Evolutionary conservation across 2,113 vertebrate genomes (phyloP).

Genomic region (Heterocephalus glaber): DNA sequence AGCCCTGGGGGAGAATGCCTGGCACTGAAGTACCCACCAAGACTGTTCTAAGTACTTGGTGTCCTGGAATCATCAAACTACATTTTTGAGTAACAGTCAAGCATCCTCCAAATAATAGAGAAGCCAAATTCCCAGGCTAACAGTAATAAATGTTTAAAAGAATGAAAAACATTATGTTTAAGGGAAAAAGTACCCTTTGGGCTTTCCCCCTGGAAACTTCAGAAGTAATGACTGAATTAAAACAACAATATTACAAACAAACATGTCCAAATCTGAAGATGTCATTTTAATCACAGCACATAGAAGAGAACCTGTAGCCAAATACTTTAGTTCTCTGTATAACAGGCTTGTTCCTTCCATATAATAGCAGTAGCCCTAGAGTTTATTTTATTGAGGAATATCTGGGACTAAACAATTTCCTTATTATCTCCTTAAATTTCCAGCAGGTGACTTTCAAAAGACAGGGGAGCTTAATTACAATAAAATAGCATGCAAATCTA

Average conservation of each 20-base stretch:
- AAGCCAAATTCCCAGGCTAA: conserved; percentile 46
- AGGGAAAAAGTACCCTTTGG: conserved; percentile 2
- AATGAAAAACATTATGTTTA: conserved; percentile 74
- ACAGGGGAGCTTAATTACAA: conserved; percentile 41
- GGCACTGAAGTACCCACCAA: conserved; percentile 67
- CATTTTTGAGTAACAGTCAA: conserved; percentile 66
- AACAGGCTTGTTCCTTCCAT: conserved; percentile 23
- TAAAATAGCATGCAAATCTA: conserved; percentile 43
- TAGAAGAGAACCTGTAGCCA: conserved; percentile 53
- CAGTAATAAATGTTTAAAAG: conserved; percentile 62
- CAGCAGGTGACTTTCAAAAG: conserved; percentile 66
- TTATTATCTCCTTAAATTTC: conserved; percentile 70
- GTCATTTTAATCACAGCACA: conserved; percentile 51
- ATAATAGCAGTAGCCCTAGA: conserved; percentile 48
- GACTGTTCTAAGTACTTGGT: conserved; percentile 56
- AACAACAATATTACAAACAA: conserved; percentile 72
- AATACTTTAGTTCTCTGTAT: conserved; percentile 28
- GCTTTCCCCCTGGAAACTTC: conserved; percentile 65
- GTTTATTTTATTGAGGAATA: conserved; percentile 71
- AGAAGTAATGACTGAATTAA: conserved; percentile 69
- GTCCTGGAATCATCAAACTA: conserved; percentile 59
- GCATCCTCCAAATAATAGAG: conserved; percentile 57
- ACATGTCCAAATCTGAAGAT: conserved; percentile 66
- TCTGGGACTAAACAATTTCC: conserved; percentile 64
- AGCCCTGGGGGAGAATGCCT: conserved; percentile 60